Conservation (phyloP, 2,113 vertebrate genomes). For the Stigmatopora argus region DNA sequence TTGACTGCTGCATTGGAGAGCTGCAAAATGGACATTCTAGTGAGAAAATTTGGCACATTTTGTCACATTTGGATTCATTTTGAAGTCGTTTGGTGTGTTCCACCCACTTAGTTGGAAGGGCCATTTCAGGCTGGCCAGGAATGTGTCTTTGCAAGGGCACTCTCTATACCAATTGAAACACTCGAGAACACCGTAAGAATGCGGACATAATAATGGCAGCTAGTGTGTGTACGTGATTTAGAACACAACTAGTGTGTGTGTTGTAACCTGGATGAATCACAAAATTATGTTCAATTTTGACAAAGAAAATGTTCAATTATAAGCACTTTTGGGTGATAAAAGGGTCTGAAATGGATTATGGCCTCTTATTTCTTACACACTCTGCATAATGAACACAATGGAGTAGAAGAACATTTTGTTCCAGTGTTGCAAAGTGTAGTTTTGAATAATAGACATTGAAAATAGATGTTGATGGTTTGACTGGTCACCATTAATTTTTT, state of each 20-base stretch:
- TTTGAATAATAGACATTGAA: neutral
- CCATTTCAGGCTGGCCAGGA: neutral
- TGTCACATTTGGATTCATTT: conserved; percentile 13
- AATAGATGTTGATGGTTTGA: conserved; percentile 11
- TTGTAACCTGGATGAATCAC: conserved; percentile 5
- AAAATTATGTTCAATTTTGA: conserved; percentile 3
- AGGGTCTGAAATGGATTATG: conserved; percentile 10
- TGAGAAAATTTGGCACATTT: neutral
- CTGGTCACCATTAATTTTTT: conserved; percentile 18
- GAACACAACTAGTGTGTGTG: conserved; percentile 11
- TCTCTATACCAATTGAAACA: conserved; percentile 10
- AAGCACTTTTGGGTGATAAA: conserved; percentile 9
- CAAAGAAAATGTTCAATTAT: neutral
- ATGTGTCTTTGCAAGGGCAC: neutral
- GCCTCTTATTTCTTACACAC: conserved; percentile 1
- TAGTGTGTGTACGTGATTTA: neutral
- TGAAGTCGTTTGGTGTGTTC: neutral
- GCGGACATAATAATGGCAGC: conserved; percentile 10
- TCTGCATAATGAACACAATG: conserved; percentile 2
- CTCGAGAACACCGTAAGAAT: conserved; percentile 4
- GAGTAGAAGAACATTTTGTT: neutral
- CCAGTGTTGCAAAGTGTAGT: neutral
- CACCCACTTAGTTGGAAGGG: neutral
- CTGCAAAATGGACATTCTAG: neutral
- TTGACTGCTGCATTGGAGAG: neutral